Conservation (phyloP, 2,888 invertebrate species). For the Agyllia agylla region DNA sequence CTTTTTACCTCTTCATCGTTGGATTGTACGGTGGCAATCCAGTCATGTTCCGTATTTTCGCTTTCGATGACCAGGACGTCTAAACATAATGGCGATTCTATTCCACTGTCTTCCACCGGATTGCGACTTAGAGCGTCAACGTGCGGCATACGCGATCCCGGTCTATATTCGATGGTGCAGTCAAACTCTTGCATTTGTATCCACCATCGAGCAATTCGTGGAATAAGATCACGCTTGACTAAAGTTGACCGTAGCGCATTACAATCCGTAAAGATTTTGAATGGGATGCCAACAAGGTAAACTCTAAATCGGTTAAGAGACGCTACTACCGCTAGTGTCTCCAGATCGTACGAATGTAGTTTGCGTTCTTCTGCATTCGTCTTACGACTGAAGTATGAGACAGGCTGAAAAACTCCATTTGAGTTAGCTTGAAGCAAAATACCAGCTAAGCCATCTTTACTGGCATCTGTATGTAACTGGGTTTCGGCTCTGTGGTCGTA, state of each 20-base stretch:
- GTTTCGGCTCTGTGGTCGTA: neutral
- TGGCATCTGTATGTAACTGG: neutral
- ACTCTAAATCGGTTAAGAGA: constrained; percentile 51
- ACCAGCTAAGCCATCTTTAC: neutral
- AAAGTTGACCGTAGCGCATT: constrained; percentile 59
- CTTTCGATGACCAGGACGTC: no score
- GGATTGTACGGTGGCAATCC: neutral
- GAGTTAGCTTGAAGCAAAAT: neutral
- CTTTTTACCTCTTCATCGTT: neutral
- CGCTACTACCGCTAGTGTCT: neutral
- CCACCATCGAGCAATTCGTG: constrained; percentile 74
- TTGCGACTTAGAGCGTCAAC: constrained; percentile 46
- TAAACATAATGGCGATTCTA: no score
- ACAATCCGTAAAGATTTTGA: constrained; percentile 69
- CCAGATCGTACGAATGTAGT: neutral
- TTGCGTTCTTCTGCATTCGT: neutral
- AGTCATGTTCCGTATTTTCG: neutral
- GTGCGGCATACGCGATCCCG: constrained; percentile 60
- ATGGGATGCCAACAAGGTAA: constrained; percentile 58
- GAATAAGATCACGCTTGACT: constrained; percentile 42
- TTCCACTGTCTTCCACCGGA: neutral
- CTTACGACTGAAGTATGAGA: neutral
- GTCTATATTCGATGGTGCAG: constrained; percentile 64
- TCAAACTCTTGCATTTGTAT: constrained; percentile 66
- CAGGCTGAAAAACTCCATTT: neutral